phyloP scores from a whole-genome alignment of 2,888 invertebrate species.

The Maniola hyperantus region DNA sequence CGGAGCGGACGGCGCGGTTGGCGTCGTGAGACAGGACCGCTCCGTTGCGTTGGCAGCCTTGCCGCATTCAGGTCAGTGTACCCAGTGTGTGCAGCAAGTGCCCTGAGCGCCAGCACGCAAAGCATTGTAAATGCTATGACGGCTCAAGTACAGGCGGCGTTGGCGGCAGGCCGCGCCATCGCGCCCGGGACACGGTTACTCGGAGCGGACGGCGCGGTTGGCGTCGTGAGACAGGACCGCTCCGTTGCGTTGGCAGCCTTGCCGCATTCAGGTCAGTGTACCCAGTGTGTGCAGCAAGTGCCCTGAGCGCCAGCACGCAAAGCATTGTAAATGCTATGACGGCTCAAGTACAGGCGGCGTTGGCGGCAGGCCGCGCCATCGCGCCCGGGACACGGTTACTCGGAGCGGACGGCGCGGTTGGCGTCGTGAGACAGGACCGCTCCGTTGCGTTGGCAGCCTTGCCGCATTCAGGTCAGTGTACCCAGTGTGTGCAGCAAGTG shows the following conservation, averaged over 20 bases:
- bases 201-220: slow-evolving; percentile 85
- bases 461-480: slow-evolving; percentile 59
- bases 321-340: slow-evolving; percentile 78
- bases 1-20: slow-evolving; percentile 85
- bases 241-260: slow-evolving; percentile 81
- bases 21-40: slow-evolving; percentile 86
- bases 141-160: slow-evolving; percentile 85
- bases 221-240: slow-evolving; percentile 86
- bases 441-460: slow-evolving; percentile 81
- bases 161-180: slow-evolving; percentile 81
- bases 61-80: slow-evolving; percentile 59
- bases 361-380: slow-evolving; percentile 81
- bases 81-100: slow-evolving; percentile 16
- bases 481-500: slow-evolving; percentile 16
- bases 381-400: slow-evolving; percentile 76
- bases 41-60: slow-evolving; percentile 81
- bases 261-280: slow-evolving; percentile 59
- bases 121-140: slow-evolving; percentile 78
- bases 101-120: slow-evolving; percentile 52
- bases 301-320: slow-evolving; percentile 52
- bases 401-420: slow-evolving; percentile 85
- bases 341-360: slow-evolving; percentile 85
- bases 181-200: slow-evolving; percentile 76
- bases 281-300: slow-evolving; percentile 16
- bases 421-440: slow-evolving; percentile 86